Evolutionary conservation across 2,113 vertebrate genomes (phyloP).

Genomic region (Anguilla japonica): DNA sequence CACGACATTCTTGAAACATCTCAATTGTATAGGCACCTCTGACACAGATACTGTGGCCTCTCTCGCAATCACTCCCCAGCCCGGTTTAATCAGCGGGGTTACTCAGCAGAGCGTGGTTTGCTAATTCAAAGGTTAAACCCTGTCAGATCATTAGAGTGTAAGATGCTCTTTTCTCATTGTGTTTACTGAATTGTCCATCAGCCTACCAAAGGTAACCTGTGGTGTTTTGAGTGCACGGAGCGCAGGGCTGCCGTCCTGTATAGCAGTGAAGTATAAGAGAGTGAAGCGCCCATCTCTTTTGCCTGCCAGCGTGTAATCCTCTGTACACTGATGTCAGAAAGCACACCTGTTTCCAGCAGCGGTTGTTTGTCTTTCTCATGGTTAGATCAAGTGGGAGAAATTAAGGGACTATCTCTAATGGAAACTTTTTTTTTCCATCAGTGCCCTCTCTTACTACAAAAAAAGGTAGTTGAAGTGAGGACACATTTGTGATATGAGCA

Average conservation of each 20-base stretch:
- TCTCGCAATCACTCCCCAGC: neutral
- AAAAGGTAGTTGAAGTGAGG: neutral
- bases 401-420: neutral
- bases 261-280: slow-evolving; percentile 7
- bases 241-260: neutral
- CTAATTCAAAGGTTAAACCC: slow-evolving; percentile 5
- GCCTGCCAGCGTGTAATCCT: neutral
- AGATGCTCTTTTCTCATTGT: neutral
- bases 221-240: slow-evolving; percentile 17
- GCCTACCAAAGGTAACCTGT: slow-evolving; percentile 15
- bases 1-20: neutral
- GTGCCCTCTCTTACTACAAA: neutral
- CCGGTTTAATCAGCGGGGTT: neutral
- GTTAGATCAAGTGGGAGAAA: neutral
- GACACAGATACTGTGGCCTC: too few species aligned
- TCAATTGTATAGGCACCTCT: neutral
- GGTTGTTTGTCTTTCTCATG: slow-evolving; percentile 16
- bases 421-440: neutral
- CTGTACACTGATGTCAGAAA: neutral
- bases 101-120: slow-evolving; percentile 5
- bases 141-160: neutral
- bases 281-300: slow-evolving; percentile 4
- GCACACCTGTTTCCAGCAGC: slow-evolving; percentile 1
- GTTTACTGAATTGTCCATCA: neutral
- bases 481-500: neutral